phyloP scores from a whole-genome alignment of 2,888 invertebrate genomes.

The Rhamnusium bicolor region DNA sequence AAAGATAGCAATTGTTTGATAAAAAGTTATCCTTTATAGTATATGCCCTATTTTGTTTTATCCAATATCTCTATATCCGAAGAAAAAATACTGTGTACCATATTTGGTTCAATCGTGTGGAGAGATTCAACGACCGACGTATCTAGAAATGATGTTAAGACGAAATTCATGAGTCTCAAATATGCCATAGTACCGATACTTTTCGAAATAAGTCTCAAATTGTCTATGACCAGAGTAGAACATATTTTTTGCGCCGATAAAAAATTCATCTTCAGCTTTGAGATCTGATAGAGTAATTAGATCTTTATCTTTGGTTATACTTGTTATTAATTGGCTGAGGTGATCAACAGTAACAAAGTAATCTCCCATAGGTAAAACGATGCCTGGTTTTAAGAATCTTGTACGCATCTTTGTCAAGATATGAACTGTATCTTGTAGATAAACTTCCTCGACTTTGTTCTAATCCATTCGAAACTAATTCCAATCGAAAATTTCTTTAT shows the following conservation, averaged over 20 bases:
- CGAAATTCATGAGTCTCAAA: not conserved
- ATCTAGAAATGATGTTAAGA: slow-evolving; percentile 10
- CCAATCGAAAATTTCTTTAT: not conserved
- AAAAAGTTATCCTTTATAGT: slow-evolving; percentile 20
- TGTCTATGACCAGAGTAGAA: not conserved
- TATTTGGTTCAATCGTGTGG: slow-evolving; percentile 11
- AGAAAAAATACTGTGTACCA: slow-evolving; percentile 18
- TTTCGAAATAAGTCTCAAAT: slow-evolving; percentile 6
- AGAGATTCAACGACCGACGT: not conserved
- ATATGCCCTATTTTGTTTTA: slow-evolving; percentile 7
- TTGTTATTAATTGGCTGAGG: slow-evolving; percentile 2
- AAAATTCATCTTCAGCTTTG: slow-evolving; percentile 25
- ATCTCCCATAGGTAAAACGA: slow-evolving; percentile 11
- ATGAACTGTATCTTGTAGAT: not conserved
- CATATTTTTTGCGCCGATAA: slow-evolving; percentile 14
- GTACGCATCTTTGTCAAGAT: not conserved
- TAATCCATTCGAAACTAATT: not conserved
- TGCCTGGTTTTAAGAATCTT: not conserved
- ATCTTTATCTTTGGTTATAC: slow-evolving; percentile 12
- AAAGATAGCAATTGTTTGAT: slow-evolving; percentile 13
- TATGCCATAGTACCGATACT: not conserved
- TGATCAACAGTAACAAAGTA: too few species aligned
- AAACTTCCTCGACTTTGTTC: not conserved
- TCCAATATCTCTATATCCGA: slow-evolving; percentile 3
- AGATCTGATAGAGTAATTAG: slow-evolving; percentile 6